Conservation (phyloP, 92 coral and sea anemone genomes). For the Palythoa heliodiscus region DNA sequence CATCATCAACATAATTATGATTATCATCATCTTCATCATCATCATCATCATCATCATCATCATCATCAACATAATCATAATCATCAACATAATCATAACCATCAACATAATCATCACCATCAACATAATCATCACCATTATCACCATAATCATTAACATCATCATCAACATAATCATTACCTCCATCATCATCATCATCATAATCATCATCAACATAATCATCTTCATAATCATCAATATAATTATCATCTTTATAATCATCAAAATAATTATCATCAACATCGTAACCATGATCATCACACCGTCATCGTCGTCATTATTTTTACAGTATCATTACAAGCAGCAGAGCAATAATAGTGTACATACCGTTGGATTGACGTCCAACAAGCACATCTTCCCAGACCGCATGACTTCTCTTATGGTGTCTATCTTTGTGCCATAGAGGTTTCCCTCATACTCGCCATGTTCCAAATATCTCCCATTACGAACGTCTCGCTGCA, state of each 20-base stretch:
- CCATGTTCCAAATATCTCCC: constrained; percentile 92
- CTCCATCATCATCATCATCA: background rate
- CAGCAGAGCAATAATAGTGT: background rate
- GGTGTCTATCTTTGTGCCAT: constrained; percentile 92
- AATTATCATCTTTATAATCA: background rate
- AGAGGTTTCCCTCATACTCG: constrained; percentile 87
- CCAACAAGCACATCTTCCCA: constrained; percentile 96
- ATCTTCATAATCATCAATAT: background rate
- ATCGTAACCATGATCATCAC: background rate
- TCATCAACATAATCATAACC: no score
- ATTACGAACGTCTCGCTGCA: constrained; percentile 78
- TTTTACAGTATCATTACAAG: background rate
- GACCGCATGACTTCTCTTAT: constrained; percentile 90
- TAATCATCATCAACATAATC: no score
- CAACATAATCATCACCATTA: no score
- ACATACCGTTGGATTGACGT: constrained; percentile 93
- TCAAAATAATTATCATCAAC: background rate
- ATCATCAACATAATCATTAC: background rate
- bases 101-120: background rate
- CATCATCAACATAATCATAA: background rate
- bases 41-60: background rate
- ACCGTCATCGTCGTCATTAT: background rate
- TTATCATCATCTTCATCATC: background rate
- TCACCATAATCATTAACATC: background rate
- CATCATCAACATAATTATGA: no score